A percentile compares a stretch with the other conserved stretches of the same genome.
Conservation (phyloP, 2,888 invertebrate species). For the Cephus sareptanus region DNA sequence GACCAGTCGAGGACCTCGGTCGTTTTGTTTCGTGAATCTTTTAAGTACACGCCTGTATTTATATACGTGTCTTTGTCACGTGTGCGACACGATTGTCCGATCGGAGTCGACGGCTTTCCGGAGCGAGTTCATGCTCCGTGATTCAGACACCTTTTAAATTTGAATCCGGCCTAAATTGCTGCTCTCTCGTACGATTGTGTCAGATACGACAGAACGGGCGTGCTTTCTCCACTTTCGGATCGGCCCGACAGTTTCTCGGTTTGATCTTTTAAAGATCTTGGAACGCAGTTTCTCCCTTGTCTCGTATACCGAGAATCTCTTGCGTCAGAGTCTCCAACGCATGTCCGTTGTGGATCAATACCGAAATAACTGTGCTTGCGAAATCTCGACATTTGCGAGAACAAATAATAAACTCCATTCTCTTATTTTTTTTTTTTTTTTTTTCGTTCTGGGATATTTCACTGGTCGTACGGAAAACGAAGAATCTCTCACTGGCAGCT, state of each 20-base stretch:
- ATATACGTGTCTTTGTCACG: neutral
- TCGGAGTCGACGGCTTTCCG: neutral
- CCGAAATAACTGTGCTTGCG: neutral
- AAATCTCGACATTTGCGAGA: neutral
- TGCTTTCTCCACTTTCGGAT: neutral
- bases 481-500: neutral
- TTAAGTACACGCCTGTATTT: neutral
- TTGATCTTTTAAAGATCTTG: neutral
- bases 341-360: neutral
- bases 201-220: neutral
- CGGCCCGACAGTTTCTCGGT: neutral
- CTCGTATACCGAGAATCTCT: neutral
- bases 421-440: neutral
- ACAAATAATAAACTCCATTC: neutral
- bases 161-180: constrained; percentile 1
- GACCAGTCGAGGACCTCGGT: neutral
- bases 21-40: neutral
- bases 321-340: neutral
- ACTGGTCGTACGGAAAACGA: neutral
- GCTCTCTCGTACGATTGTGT: neutral
- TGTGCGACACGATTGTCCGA: neutral
- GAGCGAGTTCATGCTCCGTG: neutral
- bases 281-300: neutral
- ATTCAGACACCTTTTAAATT: constrained; percentile 1
- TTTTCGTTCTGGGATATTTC: neutral